Evolutionary conservation across 2,797 vertebrate species (phyloP).

Genomic region (Chaunax sp.): DNA sequence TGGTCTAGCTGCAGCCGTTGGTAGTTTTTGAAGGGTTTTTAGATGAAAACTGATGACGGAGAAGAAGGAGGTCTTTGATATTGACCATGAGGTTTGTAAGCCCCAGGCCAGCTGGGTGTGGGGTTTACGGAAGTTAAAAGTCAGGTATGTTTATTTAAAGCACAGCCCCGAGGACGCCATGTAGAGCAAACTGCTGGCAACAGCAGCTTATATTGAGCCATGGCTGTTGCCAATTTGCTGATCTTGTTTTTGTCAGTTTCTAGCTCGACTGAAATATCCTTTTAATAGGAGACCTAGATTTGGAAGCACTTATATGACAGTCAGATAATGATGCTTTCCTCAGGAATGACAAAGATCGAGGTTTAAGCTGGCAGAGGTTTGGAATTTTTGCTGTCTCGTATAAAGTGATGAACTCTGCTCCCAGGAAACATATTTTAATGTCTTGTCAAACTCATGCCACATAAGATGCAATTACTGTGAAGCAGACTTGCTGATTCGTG

Average conservation of each 20-base stretch:
- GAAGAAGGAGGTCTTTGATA: slow-evolving; percentile 80
- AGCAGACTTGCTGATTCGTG: slow-evolving; percentile 41
- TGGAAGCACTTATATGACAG: slow-evolving; percentile 21
- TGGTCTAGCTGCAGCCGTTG: slow-evolving; percentile 37
- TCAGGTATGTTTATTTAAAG: slow-evolving; percentile 74
- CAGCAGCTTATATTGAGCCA: slow-evolving; percentile 45
- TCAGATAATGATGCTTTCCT: slow-evolving; percentile 40
- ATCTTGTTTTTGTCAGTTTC: slow-evolving; percentile 8
- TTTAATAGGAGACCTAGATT: not conserved
- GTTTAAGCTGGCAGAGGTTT: slow-evolving; percentile 52
- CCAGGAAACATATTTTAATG: slow-evolving; percentile 49
- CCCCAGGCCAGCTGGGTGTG: slow-evolving; percentile 54
- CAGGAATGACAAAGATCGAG: slow-evolving; percentile 56
- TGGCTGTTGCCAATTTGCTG: slow-evolving; percentile 31
- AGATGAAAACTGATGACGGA: slow-evolving; percentile 72
- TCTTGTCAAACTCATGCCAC: slow-evolving; percentile 57
- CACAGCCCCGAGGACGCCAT: slow-evolving; percentile 43
- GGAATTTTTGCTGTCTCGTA: slow-evolving; percentile 64
- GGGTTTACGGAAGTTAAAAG: slow-evolving; percentile 57
- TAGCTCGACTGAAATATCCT: slow-evolving; percentile 24
- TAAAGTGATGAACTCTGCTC: slow-evolving; percentile 58
- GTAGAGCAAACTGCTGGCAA: slow-evolving; percentile 44
- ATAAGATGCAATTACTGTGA: slow-evolving; percentile 55
- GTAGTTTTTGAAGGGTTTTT: slow-evolving; percentile 61
- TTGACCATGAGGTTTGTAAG: slow-evolving; percentile 56